A percentile compares a stretch with the other conserved stretches of the same genome.
Conservation (phyloP, 1,140 invertebrate genomes). For the Globodera ellingtonae region DNA sequence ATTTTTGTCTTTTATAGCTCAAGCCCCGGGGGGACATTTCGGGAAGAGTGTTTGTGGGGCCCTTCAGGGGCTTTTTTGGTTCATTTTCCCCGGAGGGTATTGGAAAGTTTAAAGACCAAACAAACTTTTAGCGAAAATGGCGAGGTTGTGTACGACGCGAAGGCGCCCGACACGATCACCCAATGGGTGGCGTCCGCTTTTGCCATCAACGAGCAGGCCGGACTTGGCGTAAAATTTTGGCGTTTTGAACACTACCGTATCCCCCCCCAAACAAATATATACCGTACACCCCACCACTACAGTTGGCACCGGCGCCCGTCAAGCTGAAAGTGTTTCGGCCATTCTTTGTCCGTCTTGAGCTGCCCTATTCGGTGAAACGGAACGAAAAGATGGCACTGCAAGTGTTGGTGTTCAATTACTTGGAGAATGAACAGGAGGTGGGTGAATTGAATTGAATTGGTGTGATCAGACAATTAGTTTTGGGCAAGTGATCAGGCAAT, state of each 20-base stretch:
- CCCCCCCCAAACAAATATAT: neutral
- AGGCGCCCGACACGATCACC: conserved; percentile 84
- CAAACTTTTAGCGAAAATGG: conserved; percentile 69
- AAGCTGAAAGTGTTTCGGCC: conserved; percentile 81
- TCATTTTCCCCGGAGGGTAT: no score
- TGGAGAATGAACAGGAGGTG: conserved; percentile 75
- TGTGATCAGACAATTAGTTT: neutral
- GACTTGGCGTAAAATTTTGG: conserved; percentile 75
- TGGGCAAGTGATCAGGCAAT: neutral
- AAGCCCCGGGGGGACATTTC: no score
- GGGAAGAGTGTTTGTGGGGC: no score
- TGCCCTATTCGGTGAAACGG: conserved; percentile 85
- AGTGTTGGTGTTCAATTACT: conserved; percentile 88
- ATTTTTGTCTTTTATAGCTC: no score
- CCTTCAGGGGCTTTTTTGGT: no score
- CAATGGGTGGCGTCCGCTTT: conserved; percentile 91
- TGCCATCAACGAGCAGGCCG: conserved; percentile 79
- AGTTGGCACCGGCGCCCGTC: conserved; percentile 35
- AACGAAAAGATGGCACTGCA: conserved; percentile 88
- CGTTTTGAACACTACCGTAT: neutral
- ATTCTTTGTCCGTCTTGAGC: conserved; percentile 81
- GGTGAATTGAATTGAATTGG: conserved; percentile 25
- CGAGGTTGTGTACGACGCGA: conserved; percentile 67
- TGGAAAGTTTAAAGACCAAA: no score
- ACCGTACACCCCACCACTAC: conserved; percentile 3